Evolutionary conservation across 2,113 vertebrate genomes (phyloP).

Genomic region (Oceanodroma tethys): DNA sequence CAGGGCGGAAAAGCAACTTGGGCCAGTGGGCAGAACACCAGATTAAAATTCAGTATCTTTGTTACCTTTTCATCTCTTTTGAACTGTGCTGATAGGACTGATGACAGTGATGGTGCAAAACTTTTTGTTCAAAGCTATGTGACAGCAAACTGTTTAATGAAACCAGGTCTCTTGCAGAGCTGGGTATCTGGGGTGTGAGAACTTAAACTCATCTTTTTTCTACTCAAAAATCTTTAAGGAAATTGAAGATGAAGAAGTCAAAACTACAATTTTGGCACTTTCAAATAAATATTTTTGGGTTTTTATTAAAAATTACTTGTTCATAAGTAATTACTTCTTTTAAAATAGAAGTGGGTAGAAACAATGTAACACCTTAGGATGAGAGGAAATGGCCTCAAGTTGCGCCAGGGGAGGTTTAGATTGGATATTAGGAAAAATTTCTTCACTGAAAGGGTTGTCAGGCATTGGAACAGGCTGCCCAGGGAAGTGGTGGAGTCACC

Average conservation of each 20-base stretch:
- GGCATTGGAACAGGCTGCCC: too few relatives aligned
- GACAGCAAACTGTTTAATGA: not conserved
- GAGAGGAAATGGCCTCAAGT: too few relatives aligned
- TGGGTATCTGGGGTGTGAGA: not conserved
- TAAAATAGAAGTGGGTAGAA: not conserved
- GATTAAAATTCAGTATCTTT: not conserved
- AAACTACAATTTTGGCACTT: not conserved
- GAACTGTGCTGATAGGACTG: not conserved
- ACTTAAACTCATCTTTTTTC: not conserved
- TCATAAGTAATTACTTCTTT: not conserved
- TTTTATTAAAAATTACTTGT: not conserved
- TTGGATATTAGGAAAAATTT: too few relatives aligned
- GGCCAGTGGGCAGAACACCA: not conserved
- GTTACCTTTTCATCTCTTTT: not conserved
- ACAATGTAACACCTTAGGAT: not conserved
- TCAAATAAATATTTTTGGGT: not conserved
- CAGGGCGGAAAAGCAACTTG: not conserved
- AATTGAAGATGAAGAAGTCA: not conserved
- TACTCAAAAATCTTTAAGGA: not conserved
- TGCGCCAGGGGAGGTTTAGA: too few relatives aligned
- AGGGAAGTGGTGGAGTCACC: too few relatives aligned
- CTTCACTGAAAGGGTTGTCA: too few relatives aligned
- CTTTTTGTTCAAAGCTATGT: not conserved
- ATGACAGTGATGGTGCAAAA: not conserved
- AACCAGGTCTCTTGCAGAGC: not conserved